Evolutionary conservation across 2,113 vertebrate species (phyloP).

Genomic region (Leucopternis melanops): DNA sequence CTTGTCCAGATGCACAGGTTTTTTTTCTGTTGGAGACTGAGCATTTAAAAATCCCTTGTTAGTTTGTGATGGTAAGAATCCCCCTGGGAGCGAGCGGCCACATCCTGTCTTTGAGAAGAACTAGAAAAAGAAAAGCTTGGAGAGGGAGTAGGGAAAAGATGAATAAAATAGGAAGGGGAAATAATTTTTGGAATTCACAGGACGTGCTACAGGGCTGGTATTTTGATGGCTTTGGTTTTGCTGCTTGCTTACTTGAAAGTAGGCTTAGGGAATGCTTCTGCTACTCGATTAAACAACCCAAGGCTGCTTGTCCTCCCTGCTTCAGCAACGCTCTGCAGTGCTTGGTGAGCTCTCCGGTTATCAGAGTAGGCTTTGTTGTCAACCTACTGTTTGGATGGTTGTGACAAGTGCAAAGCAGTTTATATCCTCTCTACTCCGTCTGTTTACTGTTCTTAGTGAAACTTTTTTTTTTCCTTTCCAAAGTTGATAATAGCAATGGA

Average conservation of each 20-base stretch:
- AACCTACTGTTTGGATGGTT: neutral
- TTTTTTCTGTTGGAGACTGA: neutral
- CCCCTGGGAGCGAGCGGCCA: fast-evolving
- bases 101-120: neutral
- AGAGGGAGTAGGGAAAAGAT: neutral
- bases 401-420: neutral
- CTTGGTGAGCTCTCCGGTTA: neutral
- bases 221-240: neutral
- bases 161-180: neutral
- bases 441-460: neutral
- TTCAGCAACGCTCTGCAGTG: neutral
- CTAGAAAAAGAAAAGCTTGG: neutral
- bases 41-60: neutral
- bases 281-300: fast-evolving
- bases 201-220: neutral
- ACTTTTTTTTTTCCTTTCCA: neutral
- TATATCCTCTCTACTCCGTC: neutral
- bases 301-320: neutral
- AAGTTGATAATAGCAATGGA: slow-evolving; percentile 88
- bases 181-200: neutral
- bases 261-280: neutral
- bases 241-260: neutral
- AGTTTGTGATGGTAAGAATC: neutral
- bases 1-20: neutral
- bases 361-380: neutral